Evolutionary conservation across 2,797 vertebrate species (phyloP).

Genomic region (Spheniscus humboldti): DNA sequence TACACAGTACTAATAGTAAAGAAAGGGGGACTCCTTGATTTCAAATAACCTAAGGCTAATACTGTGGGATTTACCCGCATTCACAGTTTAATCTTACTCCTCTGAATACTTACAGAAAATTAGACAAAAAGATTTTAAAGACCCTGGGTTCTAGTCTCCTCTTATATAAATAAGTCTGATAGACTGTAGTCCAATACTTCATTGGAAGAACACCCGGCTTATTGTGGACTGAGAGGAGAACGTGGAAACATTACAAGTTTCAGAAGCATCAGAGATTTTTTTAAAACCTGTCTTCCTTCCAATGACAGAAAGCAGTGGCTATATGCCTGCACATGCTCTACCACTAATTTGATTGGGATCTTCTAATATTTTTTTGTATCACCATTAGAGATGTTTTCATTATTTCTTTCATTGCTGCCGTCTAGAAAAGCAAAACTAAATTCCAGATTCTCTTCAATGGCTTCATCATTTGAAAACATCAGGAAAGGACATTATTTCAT

Average conservation of each 20-base stretch:
- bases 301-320: not conserved
- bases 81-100: not conserved
- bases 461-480: not conserved
- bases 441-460: not conserved
- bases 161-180: not conserved
- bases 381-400: not conserved
- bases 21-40: conserved; percentile 44
- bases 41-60: conserved; percentile 41
- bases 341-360: not conserved
- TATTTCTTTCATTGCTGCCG: not conserved
- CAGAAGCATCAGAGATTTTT: not conserved
- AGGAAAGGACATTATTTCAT: not conserved
- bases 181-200: not conserved
- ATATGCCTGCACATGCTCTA: not conserved
- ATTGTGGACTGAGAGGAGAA: not conserved
- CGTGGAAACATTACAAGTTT: not conserved
- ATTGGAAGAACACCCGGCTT: not conserved
- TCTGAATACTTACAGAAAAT: conserved; percentile 14
- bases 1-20: conserved; percentile 41
- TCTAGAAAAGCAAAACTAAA: not conserved
- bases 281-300: not conserved
- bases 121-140: not conserved
- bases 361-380: not conserved
- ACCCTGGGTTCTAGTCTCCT: not conserved
- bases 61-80: not conserved